Evolutionary conservation across 2,888 invertebrate species (phyloP).

Genomic region (Nomada fucata): DNA sequence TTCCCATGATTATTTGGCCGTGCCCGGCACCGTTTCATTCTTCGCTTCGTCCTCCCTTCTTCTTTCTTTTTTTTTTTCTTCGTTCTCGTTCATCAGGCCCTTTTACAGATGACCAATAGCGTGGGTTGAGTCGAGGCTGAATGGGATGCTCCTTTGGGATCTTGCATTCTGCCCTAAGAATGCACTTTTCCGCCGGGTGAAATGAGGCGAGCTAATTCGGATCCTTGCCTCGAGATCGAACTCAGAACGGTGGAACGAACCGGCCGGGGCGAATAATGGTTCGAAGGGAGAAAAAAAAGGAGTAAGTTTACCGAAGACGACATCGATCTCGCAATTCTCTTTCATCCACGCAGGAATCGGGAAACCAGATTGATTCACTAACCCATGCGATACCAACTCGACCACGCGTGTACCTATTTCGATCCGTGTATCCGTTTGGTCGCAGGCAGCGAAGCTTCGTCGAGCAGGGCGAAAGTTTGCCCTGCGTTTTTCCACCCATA

Average conservation of each 20-base stretch:
- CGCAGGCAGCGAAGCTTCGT: conserved; percentile 21
- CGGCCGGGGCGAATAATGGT: conserved; percentile 32
- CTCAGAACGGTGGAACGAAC: conserved; percentile 30
- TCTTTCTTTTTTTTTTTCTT: not conserved
- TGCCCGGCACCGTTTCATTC: conserved; percentile 41
- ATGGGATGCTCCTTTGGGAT: conserved; percentile 77
- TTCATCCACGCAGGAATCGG: conserved; percentile 30
- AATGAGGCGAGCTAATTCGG: conserved; percentile 80
- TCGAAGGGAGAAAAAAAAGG: conserved; percentile 48
- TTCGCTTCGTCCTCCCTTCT: conserved; percentile 2
- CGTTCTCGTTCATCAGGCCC: conserved; percentile 42
- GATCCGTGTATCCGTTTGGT: conserved; percentile 6
- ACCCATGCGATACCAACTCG: conserved; percentile 16
- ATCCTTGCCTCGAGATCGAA: conserved; percentile 56
- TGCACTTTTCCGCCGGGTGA: conserved; percentile 79
- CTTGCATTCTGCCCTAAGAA: conserved; percentile 71
- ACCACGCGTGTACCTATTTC: not conserved
- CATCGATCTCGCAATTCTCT: conserved; percentile 57
- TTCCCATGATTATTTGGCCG: conserved; percentile 80
- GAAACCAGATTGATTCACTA: conserved; percentile 50
- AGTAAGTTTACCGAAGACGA: conserved; percentile 66
- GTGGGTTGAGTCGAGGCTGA: conserved; percentile 71
- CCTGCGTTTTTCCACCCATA: not conserved
- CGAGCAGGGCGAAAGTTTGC: conserved; percentile 9
- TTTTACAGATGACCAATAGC: conserved; percentile 79